phyloP scores from a whole-genome alignment of 2,888 invertebrate species.

The Plebejus anna region DNA sequence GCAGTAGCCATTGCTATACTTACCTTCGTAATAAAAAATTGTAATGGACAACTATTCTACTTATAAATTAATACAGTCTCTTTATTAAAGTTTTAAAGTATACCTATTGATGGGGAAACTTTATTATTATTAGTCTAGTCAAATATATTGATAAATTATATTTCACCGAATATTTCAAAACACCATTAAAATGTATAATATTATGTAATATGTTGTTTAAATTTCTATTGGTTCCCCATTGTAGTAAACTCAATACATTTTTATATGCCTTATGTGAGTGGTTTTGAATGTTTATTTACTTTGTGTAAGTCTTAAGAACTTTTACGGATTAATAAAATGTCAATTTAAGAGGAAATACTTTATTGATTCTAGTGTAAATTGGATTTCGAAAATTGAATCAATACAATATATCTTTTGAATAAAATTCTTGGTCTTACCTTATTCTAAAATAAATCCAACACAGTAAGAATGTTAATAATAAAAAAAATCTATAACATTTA shows the following conservation, averaged over 20 bases:
- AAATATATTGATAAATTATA: background rate
- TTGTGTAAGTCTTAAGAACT: background rate
- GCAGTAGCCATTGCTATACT: too few species aligned
- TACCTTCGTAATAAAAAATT: background rate
- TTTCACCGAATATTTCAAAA: background rate
- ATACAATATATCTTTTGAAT: conserved; percentile 74
- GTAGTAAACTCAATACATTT: background rate
- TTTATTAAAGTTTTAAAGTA: background rate
- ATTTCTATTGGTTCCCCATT: background rate
- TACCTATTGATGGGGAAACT: background rate
- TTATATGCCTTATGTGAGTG: background rate
- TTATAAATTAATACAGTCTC: background rate
- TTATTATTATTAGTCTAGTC: background rate
- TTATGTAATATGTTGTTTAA: background rate
- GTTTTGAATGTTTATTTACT: background rate
- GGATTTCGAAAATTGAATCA: conserved; percentile 77
- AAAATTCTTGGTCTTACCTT: conserved; percentile 76
- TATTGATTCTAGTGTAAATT: conserved; percentile 79
- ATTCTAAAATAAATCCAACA: conserved; percentile 67
- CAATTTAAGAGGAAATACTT: conserved; percentile 69
- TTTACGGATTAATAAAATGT: conserved; percentile 47
- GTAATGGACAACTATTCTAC: background rate
- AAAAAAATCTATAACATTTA: conserved; percentile 68
- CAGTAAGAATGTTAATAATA: conserved; percentile 50
- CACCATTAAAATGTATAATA: background rate